A percentile compares a stretch with the other conserved stretches of the same genome.
These are phyloP conservation scores for Chaetophractus vellerosus DNA, from an alignment of 2,797 vertebrate species.

Conservation along the genomic window DNA sequence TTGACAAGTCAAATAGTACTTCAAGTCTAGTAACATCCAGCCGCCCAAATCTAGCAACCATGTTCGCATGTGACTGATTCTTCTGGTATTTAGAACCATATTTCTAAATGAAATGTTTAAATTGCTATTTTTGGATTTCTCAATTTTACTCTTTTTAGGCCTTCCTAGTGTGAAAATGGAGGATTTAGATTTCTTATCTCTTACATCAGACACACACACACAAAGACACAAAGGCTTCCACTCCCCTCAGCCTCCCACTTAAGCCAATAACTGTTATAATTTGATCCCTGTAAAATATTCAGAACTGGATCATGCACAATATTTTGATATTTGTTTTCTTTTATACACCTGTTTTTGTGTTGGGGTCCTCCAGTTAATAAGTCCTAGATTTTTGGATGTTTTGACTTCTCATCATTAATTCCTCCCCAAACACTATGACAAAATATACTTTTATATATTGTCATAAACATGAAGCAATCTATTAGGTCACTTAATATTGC, in stretches of 20 bases:
- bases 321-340: not conserved
- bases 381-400: too few species aligned
- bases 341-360: not conserved
- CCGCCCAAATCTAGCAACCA: not conserved
- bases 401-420: not conserved
- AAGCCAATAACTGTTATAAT: too few species aligned
- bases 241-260: rapidly evolving
- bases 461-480: not conserved
- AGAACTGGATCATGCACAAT: not conserved
- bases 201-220: not conserved
- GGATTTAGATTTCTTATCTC: not conserved
- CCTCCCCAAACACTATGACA: not conserved
- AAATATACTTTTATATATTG: not conserved
- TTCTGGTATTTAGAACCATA: not conserved
- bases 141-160: not conserved
- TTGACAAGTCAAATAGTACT: not conserved
- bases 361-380: not conserved
- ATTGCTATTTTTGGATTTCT: not conserved
- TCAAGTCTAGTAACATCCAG: not conserved
- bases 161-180: not conserved
- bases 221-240: rapidly evolving
- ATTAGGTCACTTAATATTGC: not conserved
- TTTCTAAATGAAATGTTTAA: not conserved
- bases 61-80: not conserved
- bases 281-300: not conserved